Evolutionary conservation across 2,797 vertebrate species (phyloP), one percentile per base, ranked within the genome.

Genomic region (Acanthurus leucopareius): DNA sequence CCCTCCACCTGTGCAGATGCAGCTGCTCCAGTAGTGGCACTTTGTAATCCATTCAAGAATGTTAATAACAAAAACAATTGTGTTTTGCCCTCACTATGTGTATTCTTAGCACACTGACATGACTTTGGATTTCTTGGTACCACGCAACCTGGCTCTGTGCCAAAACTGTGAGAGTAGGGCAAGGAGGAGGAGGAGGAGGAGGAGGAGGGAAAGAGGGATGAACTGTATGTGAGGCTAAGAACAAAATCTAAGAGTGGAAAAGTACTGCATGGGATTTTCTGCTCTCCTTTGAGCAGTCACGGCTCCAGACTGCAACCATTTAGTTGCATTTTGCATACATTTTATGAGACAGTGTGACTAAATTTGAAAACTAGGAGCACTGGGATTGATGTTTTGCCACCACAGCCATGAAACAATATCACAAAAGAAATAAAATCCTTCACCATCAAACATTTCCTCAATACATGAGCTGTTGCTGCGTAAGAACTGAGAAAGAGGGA

Each of bases 221-320:
- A 83, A 89, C 56, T 76, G 74, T 74, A 61, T 58, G 64, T 57
- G 72, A 82, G 79, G n/a, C 80, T 84, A 61, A 83, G 66, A 88
- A 80, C 72, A 88, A 83, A 84, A 85, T 87, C 74, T 79, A 77
- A 75, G 76, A 93, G 89, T 94, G 94, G 94, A 94, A 94, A 95
- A 95, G 88, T 95, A 94, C 93, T 88, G 90, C 58, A 44, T 74
- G 79, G 9, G 13, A 66, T 73, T 83, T 59, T 64, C 59, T 76
- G 20, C 25, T 72, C 68, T 80, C 44, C 28, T 20, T 51, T 61
- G 35, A 58, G 49, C 67, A 65, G 49, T 32, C 4, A 4, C 28
- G 4, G 28, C 28, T 32, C 28, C 28, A 32, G 28, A 32, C 28
- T 32, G 28, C 28, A 5, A 32, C 28, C 28, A 32, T 32, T 32